phyloP scores from a whole-genome alignment of 2,113 vertebrate species.

The Coptodon bakossiorum region DNA sequence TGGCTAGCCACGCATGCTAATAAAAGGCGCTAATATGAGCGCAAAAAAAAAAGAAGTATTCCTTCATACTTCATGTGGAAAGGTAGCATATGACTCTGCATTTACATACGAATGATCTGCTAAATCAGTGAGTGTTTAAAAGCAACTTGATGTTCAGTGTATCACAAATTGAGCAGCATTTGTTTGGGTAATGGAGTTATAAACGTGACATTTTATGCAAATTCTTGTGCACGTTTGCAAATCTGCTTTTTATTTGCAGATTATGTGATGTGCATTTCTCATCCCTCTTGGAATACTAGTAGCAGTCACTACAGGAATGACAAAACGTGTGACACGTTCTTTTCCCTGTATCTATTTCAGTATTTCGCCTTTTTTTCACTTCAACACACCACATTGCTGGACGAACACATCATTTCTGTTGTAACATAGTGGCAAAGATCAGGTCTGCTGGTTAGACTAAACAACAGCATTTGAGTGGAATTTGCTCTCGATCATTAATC shows the following conservation, averaged over 20 bases:
- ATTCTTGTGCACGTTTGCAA: neutral
- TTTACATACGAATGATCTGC: neutral
- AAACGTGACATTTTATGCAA: neutral
- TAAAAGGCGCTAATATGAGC: neutral
- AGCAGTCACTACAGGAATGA: neutral
- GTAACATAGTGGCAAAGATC: conserved; percentile 88
- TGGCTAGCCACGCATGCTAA: neutral
- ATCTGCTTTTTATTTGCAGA: neutral
- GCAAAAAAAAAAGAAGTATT: neutral
- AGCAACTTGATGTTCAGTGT: neutral
- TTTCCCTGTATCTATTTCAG: neutral
- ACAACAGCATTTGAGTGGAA: conserved; percentile 93
- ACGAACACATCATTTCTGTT: conserved; percentile 66
- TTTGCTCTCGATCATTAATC: conserved; percentile 96
- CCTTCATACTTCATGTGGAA: neutral
- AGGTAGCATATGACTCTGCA: neutral
- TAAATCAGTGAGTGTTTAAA: neutral
- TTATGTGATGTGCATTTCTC: neutral
- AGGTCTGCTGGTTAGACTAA: conserved; percentile 98
- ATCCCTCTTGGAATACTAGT: neutral
- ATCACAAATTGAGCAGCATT: neutral
- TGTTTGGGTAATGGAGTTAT: neutral
- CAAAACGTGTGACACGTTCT: neutral
- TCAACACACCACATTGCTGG: neutral
- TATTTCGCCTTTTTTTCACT: neutral